Percentiles rank a stretch among this genome's conserved stretches.
phyloP scores from a whole-genome alignment of 23 tunicate genomes.

The Halocynthia aurantium region DNA sequence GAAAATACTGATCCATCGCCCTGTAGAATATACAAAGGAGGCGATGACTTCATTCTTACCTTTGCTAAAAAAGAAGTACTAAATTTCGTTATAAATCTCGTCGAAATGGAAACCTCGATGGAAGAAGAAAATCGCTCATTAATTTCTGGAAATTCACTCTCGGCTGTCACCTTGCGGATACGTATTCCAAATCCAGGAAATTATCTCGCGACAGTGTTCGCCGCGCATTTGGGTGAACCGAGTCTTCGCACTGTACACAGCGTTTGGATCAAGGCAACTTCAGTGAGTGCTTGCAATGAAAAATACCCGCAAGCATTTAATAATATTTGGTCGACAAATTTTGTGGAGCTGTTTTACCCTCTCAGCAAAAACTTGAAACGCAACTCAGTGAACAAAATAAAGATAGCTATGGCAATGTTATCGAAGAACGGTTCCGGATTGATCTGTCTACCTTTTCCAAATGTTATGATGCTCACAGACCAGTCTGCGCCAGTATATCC shows the following conservation, averaged over 20 bases:
- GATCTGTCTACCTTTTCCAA: conserved; percentile 15
- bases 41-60: conserved; percentile 29
- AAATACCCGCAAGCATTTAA: conserved; percentile 7
- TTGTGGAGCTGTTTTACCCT: conserved; percentile 26
- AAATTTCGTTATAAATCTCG: conserved; percentile 9
- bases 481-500: conserved; percentile 11
- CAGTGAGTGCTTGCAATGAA: conserved; percentile 14
- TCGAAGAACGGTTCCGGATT: not conserved
- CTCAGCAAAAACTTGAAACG: conserved; percentile 8
- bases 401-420: conserved; percentile 15
- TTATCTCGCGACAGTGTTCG: conserved; percentile 34
- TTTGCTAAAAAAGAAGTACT: conserved; percentile 2
- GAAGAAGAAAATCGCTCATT: conserved; percentile 24
- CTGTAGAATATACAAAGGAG: conserved; percentile 33
- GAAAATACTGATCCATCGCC: conserved; percentile 16
- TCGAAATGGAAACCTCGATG: not conserved
- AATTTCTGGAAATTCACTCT: conserved; percentile 2
- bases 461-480: conserved; percentile 36
- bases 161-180: not conserved
- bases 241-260: conserved; percentile 27
- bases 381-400: conserved; percentile 14
- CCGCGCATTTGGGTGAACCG: not conserved
- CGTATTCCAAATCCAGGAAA: conserved; percentile 27
- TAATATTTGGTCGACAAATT: conserved; percentile 40
- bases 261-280: conserved; percentile 16